Conservation (phyloP, 2,113 vertebrate genomes). For the Peromyscus californicus region DNA sequence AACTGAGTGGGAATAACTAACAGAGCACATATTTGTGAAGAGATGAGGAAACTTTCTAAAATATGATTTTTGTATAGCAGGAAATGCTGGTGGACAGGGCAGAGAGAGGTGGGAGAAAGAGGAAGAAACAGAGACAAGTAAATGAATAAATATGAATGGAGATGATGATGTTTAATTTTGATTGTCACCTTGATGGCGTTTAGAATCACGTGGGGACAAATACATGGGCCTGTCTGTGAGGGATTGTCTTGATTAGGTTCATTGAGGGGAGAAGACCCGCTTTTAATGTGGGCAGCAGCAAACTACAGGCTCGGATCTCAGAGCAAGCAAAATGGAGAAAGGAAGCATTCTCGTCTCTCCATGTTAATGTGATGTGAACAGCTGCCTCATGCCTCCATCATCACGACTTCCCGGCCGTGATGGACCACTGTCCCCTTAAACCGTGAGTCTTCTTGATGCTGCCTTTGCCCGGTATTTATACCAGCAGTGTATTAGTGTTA, state of each 20-base stretch:
- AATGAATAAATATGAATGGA: background rate
- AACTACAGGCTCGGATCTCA: background rate
- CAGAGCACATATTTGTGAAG: background rate
- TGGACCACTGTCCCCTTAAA: background rate
- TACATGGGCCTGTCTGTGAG: background rate
- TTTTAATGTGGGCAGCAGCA: background rate
- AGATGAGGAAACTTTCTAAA: background rate
- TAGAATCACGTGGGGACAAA: background rate
- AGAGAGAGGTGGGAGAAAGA: background rate
- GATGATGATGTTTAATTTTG: background rate
- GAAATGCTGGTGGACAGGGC: background rate
- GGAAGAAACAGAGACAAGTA: background rate
- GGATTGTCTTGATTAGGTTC: background rate
- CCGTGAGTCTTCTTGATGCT: background rate
- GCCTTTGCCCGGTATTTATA: background rate
- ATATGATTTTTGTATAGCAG: background rate
- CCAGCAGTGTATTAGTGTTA: background rate
- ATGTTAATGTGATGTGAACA: too few relatives aligned
- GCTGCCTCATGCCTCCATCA: fast-evolving
- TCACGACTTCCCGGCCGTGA: too few relatives aligned
- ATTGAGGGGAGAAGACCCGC: background rate
- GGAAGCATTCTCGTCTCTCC: too few relatives aligned
- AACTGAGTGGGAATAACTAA: background rate
- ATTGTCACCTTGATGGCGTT: background rate
- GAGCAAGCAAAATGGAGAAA: background rate